Evolutionary conservation across 2,113 vertebrate genomes (phyloP), one percentile per base, ranked within the genome.

Genomic region (Pogonocichla stellata): DNA sequence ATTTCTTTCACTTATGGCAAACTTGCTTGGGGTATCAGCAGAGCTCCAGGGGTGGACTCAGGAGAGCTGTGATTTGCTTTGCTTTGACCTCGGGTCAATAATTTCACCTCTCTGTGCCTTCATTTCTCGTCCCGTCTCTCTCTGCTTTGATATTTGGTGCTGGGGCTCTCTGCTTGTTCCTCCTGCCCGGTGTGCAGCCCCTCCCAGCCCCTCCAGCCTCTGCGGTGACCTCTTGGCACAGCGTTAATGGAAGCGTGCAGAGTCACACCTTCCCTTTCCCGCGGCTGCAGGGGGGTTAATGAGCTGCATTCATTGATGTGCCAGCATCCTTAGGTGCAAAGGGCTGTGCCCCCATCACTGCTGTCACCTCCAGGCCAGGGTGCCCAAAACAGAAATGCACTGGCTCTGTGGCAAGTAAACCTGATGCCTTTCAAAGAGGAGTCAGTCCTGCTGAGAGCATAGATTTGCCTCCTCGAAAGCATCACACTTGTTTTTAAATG

Each of bases 11-110:
- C 47, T 62, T 25, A 1, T 0, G 24, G n/a, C 38, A 16, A 34
- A 77, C 64, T 24, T 36, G 34, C 38, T 61, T 0, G 0, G 50
- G 56, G 33, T 36, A 33, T 29, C 2, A 0, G 29, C 33, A 34
- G n/a, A 81, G 42, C 51, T 50, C 61, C 62, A 20, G 0, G 10
- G 72, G 3, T 9, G 26, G 8, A 7, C 47, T 65, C 26, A 3
- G 3, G 9, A 80, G 47, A 51, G 67, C 24, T 75, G 10, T 20
- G 25, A 43, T 38, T 85, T 88, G 43, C 25, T 80, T 70, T 72
- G 33, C 50, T 34, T 33, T 64, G 38, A 58, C 75, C 62, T 89
- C 64, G 26, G 36, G 19, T 43, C 57, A 83, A 25, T n/a, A 33
- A 10, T 34, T 88, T 86, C 31, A 34, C 10, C 56, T 71, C 51